Base-by-base conservation (phyloP, 1,140 invertebrate genomes). In the Idris sp. region DNA sequence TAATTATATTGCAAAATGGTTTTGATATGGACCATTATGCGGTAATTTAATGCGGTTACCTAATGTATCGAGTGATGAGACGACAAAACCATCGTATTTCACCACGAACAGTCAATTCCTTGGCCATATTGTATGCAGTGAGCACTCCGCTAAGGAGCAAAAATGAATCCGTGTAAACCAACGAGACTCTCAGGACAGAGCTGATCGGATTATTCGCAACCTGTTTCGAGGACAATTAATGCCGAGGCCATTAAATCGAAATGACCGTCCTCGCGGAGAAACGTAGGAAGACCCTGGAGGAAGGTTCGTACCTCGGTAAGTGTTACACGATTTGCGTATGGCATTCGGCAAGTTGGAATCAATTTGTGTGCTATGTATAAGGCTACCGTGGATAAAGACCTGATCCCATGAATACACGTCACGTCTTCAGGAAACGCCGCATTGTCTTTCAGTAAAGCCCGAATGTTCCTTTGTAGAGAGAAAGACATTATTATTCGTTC, bases 91-190 rank as follows among this genome's bases (percentile, higher is more conserved):
- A 89, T n/a, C 88, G 87, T 36, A 90, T 89, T 53, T 89, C 86
- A 2, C 86, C 88, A 6, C 87, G 88, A n/a, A 54, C 79, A 14
- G 81, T 80, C 38, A 89, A 83, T 54, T 90, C 89, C 48, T 81
- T 84, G 5, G 89, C 87, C 75, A 91, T 87, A 25, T 91, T 89
- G 72, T 91, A 90, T 3, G 91, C 89, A 0, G 89, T 88, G n/a
- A 92, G 79, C 2, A 91, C 86, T 0, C 91, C 92, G 64, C 91
- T 92, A 8, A 92, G 79, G 13, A 92, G 76, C 5, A 93, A 83
- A 82, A 92, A 91, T 28, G 90, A 87, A 78, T 92, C 92, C 2
- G 91, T 91, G 80, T 91, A 92, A 51, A 92, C 87, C 79, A 91
- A 83, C 0, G 91, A 90, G 18, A 88, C 87, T 62, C 92, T 88